A percentile compares a stretch with the other conserved stretches of the same genome.
Evolutionary conservation across 2,797 vertebrate genomes (phyloP).

Genomic region (Phyllotis vaccarum): DNA sequence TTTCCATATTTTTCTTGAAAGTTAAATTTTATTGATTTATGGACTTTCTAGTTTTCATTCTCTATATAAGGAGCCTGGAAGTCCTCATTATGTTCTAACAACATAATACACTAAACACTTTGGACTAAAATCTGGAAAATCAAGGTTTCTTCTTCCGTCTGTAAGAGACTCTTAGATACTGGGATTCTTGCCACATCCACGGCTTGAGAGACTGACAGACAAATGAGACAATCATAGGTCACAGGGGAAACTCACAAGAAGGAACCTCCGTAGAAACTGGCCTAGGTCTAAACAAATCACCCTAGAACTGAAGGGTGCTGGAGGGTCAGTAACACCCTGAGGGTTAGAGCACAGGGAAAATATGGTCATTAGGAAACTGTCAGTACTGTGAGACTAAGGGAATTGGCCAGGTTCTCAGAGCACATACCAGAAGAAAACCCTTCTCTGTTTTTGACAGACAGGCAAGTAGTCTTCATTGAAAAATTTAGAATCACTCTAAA

Average conservation of each 20-base stretch:
- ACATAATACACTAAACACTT: background rate
- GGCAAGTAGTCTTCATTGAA: background rate
- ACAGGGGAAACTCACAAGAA: background rate
- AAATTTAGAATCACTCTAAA: background rate
- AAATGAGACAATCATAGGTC: background rate
- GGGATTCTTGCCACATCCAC: background rate
- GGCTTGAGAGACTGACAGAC: background rate
- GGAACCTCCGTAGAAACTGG: background rate
- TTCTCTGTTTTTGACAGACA: background rate
- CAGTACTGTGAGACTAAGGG: background rate
- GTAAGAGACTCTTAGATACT: background rate
- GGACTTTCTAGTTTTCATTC: background rate
- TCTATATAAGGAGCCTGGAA: background rate
- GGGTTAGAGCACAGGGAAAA: background rate
- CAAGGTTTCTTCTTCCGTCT: background rate
- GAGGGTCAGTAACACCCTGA: background rate
- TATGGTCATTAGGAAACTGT: background rate
- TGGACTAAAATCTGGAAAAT: background rate
- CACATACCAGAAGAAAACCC: background rate
- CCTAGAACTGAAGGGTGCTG: background rate
- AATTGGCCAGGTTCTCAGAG: background rate
- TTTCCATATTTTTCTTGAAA: background rate
- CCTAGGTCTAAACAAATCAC: too few species aligned
- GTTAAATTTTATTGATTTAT: constrained; percentile 15
- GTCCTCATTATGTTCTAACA: background rate